Evolutionary conservation across 2,888 invertebrate species (phyloP).

Genomic region (Rhagophthalmus giganteus): DNA sequence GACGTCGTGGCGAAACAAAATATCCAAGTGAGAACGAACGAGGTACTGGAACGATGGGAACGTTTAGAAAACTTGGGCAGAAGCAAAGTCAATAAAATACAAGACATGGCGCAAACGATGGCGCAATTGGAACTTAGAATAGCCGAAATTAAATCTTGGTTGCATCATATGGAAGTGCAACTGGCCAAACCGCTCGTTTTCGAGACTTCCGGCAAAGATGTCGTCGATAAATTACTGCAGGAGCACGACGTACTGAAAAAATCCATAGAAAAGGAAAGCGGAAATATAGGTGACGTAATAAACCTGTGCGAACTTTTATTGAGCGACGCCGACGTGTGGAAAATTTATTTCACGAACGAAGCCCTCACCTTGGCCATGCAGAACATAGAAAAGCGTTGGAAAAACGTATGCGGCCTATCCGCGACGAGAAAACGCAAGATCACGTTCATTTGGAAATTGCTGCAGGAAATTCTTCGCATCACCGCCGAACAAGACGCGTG

Average conservation of each 20-base stretch:
- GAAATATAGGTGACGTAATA: conserved; percentile 75
- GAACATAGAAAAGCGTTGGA: conserved; percentile 79
- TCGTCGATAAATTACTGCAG: conserved; percentile 68
- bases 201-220: conserved; percentile 65
- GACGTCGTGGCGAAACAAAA: conserved; percentile 62
- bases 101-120: conserved; percentile 72
- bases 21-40: conserved; percentile 61
- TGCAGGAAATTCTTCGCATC: conserved; percentile 63
- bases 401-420: conserved; percentile 72
- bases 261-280: conserved; percentile 75
- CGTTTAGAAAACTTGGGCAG: conserved; percentile 71
- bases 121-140: conserved; percentile 71
- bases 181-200: conserved; percentile 70
- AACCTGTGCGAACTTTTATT: conserved; percentile 78
- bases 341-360: conserved; percentile 71
- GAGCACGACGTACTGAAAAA: conserved; percentile 76
- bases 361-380: conserved; percentile 69
- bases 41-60: conserved; percentile 72
- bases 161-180: conserved; percentile 72
- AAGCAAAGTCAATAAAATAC: conserved; percentile 70
- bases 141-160: conserved; percentile 70
- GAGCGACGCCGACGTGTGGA: conserved; percentile 73
- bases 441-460: conserved; percentile 62
- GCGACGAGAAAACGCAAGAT: conserved; percentile 73
- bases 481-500: conserved; percentile 64